Evolutionary conservation across 2,888 invertebrate genomes (phyloP).

Genomic region (Macrophya alboannulata): DNA sequence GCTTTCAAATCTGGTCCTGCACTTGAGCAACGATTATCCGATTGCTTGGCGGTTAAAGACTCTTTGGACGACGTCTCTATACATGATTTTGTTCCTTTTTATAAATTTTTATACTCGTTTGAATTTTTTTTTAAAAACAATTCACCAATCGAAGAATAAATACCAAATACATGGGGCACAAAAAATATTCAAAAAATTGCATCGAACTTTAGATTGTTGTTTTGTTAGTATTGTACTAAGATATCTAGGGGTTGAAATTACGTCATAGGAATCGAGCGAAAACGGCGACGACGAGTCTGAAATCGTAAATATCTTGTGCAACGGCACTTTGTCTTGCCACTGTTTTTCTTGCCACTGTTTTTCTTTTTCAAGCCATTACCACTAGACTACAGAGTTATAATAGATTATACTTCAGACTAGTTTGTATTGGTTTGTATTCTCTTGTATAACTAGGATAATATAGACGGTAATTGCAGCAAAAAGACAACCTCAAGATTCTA

Average conservation of each 20-base stretch:
- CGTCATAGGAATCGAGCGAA: conserved; percentile 20
- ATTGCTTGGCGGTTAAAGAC: neutral
- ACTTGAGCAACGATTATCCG: neutral
- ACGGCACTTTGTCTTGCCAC: conserved; percentile 40
- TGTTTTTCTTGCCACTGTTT: conserved; percentile 47
- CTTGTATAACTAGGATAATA: neutral
- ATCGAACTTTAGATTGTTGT: neutral
- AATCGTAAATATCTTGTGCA: conserved; percentile 50
- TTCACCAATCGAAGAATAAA: neutral
- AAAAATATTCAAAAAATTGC: neutral
- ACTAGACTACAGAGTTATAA: neutral
- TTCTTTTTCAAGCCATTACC: conserved; percentile 27
- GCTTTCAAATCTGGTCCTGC: conserved; percentile 13
- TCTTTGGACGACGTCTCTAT: neutral
- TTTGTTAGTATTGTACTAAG: neutral
- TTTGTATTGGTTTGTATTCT: neutral
- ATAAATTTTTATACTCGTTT: neutral
- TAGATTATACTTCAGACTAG: conserved; percentile 3
- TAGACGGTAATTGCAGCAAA: neutral
- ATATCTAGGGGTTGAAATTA: conserved; percentile 27
- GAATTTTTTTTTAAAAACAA: neutral
- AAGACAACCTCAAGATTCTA: neutral
- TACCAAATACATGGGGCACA: neutral
- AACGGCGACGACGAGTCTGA: conserved; percentile 49
- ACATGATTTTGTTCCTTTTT: neutral